Evolutionary conservation across 2,888 invertebrate genomes (phyloP), one percentile per base, ranked within the genome.

Genomic region (Saturnia pavonia): DNA sequence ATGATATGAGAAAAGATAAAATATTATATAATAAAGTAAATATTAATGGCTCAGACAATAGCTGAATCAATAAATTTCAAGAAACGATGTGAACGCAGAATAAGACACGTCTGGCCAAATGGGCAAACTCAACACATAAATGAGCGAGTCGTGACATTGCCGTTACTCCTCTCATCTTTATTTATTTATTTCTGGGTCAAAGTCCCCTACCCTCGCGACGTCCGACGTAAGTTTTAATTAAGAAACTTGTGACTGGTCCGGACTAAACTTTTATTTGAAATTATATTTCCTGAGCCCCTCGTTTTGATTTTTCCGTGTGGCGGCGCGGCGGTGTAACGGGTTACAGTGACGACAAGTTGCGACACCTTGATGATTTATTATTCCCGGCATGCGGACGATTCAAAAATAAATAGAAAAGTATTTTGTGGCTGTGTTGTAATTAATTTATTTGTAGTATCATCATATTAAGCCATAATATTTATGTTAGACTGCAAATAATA

Each of bases 161-260:
- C 84, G 80, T 82, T 82, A 83, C 84, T 86, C 81, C 82, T 84
- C 77, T 77, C 85, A 85, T 82, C 87, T 89, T 88, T 92, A 93
- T 93, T 92, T 93, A 92, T 92, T 91, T 92, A 92, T 92, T 92
- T 92, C 90, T 93, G 91, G 92, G 92, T 92, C 92, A 93, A 85
- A 91, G 89, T 87, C 87, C 85, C 83, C 87, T 84, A 88, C 91
- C 89, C 88, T 89, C 84, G 87, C 89, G 85, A 88, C 88, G 88
- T 87, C 89, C 87, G 85, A 91, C 91, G 86, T 93, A 94, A 94
- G 94, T 94, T 94, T 94, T 94, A 94, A 94, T 94, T 94, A 94
- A 94, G 93, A 94, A 94, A 94, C 94, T 94, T 94, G 93, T 89
- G 92, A 91, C 92, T 90, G 91, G 88, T 85, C 86, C 84, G 82